Evolutionary conservation across 2,113 vertebrate species (phyloP), one percentile per base, ranked within the genome.

Genomic region (Hylia prasina): DNA sequence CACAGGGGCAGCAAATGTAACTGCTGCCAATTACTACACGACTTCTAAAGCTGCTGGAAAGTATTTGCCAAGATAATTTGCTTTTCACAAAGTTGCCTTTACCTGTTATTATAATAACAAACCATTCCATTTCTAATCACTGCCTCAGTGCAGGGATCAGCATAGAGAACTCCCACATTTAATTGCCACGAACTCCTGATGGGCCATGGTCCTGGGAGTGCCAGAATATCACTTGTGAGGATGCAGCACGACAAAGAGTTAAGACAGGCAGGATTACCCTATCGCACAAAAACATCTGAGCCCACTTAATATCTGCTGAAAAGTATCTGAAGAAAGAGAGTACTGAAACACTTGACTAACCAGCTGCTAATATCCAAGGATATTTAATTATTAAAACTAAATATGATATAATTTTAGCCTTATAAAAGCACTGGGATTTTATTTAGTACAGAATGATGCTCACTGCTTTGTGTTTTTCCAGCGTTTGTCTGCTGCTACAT

Each of bases 341-440:
- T 5, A 64, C n/a, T 53, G 45, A 57, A 91, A 77, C 39, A 48
- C 30, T 95, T 68, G 69, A 69, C 71, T 75, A 86, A 78, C 31
- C 79, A 96, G 85, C 85, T 88, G 88, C 81, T 87, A 92, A 90
- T 83, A 89, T 60, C 71, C 93, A 92, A 87, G 31, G 79, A 87
- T 93, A 90, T 90, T 96, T 91, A 97, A 97, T 91, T 92, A 96
- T 92, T 94, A 85, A 95, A 94, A 83, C 21, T 23, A 94, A 90
- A 93, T 88, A 95, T 66, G 71, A 86, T 79, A 48, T 71, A 90
- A 75, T 87, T 97, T 95, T 88, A 93, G 84, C 40, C 84, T 94
- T 95, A 96, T 90, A 92, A 89, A 90, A 93, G 87, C 82, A n/a
- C 51, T 91, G 85, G 76, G 93, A 93, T 87, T 93, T 94, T 80